Evolutionary conservation across 2,797 vertebrate species (phyloP), one percentile per base, ranked within the genome.

Genomic region (Lepus townsendii): DNA sequence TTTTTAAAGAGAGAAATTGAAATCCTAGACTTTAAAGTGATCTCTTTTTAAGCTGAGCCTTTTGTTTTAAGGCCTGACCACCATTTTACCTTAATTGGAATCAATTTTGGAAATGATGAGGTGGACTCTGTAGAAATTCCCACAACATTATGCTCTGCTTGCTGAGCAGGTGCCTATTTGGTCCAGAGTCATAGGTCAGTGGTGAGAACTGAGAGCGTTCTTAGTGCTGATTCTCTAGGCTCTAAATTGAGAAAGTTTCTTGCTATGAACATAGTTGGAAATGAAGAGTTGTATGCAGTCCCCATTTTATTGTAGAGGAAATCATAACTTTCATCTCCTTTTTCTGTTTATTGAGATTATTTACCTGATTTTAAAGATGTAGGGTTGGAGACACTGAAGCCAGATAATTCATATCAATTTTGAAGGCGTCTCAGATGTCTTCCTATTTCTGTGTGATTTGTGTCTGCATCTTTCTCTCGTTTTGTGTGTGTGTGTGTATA

Each of bases 361-460:
- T 88, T 95, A 4, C 19, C 38, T 57, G 13, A 50, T 93, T 96
- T 96, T 47, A 77, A 95, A 96, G 71, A 92, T 68, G 1, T 62
- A 3, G 57, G 32, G 24, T 77, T 57, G 54, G 1, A 57, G n/a
- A 0, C 2, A 63, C 52, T 79, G 32, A 91, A 27, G 68, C 9
- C 30, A 91, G 88, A 50, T 8, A 60, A 94, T 75, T 79, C 10
- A 4, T 90, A 5, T 90, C 73, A 19, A 32, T 88, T 95, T 96
- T 94, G 86, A 97, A 17, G 16, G 22, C 42, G 20, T 90, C 22
- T 88, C 9, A 3, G 20, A 27, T 96, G 27, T 79, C 38, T 80
- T 89, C 7, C 47, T 79, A 27, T 93, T 83, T 84, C 35, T 69
- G 10, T 66, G 35, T 76, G 24, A 87, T 93, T 1, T 82, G 62